Percentiles rank a stretch among this genome's conserved stretches.
Conservation (phyloP, 2,113 vertebrate species). For the Scortum barcoo region DNA sequence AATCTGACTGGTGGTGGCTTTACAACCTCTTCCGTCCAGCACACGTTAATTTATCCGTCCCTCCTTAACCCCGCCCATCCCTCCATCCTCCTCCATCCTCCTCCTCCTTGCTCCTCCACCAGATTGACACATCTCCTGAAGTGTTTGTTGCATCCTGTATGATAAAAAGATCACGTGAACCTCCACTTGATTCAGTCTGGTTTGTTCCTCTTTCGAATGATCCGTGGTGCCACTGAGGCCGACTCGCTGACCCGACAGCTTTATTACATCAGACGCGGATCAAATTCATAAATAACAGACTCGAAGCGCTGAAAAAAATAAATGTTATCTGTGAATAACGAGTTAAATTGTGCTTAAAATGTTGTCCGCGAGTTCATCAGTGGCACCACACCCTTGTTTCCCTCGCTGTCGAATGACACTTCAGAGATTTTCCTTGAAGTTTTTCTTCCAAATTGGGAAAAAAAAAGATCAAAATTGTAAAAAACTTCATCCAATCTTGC, state of each 20-base stretch:
- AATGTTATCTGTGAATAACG: too few species aligned
- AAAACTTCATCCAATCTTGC: background rate
- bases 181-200: slow-evolving; percentile 55
- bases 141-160: slow-evolving; percentile 50
- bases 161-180: slow-evolving; percentile 53
- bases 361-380: slow-evolving; percentile 24
- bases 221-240: slow-evolving; percentile 36
- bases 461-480: too few species aligned
- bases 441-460: background rate
- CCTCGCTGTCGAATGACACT: slow-evolving; percentile 64
- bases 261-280: background rate
- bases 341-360: background rate
- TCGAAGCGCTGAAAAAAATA: too few species aligned
- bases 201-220: slow-evolving; percentile 56
- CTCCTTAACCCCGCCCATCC: slow-evolving; percentile 20
- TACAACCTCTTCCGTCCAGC: slow-evolving; percentile 39
- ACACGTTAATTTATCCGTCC: background rate
- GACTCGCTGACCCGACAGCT: background rate
- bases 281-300: background rate
- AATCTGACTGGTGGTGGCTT: slow-evolving; percentile 49
- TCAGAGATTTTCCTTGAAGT: slow-evolving; percentile 58
- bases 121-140: slow-evolving; percentile 31
- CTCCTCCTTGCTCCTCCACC: slow-evolving; percentile 2
- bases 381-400: slow-evolving; percentile 48
- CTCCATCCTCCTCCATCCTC: slow-evolving; percentile 7